Conservation (phyloP, 2,797 vertebrate species). For the Acanthis flammea region DNA sequence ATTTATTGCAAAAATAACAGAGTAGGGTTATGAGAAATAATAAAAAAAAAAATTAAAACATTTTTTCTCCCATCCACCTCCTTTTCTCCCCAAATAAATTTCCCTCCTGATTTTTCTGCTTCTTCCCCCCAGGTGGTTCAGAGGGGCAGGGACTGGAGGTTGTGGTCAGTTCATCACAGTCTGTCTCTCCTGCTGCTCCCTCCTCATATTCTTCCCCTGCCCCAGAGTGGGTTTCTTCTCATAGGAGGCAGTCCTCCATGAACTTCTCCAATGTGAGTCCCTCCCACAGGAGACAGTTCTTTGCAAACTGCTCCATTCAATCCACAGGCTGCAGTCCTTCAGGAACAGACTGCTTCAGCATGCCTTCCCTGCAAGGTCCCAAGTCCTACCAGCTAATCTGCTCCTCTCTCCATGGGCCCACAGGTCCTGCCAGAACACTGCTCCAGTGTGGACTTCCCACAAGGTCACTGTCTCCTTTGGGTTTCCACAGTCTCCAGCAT, state of each 20-base stretch:
- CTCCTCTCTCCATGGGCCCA: too few relatives aligned
- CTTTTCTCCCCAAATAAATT: neutral
- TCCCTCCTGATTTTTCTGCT: neutral
- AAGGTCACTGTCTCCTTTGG: too few relatives aligned
- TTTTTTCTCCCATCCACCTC: rapidly evolving
- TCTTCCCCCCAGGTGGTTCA: rapidly evolving
- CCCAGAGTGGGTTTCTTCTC: neutral
- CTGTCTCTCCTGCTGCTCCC: neutral
- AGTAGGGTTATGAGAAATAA: neutral
- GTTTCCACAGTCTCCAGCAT: neutral
- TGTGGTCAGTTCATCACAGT: neutral
- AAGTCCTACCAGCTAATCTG: too few relatives aligned
- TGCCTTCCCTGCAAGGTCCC: too few relatives aligned
- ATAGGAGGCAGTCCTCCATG: neutral
- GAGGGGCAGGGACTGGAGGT: neutral
- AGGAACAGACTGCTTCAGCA: too few relatives aligned
- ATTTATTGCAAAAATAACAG: neutral
- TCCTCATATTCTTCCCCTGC: neutral
- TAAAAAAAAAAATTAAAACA: neutral
- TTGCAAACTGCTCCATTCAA: neutral
- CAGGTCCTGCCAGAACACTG: too few relatives aligned
- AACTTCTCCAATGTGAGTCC: neutral
- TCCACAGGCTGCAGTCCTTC: neutral
- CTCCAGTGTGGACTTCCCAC: too few relatives aligned
- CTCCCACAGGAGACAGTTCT: neutral